phyloP scores from a whole-genome alignment of 2,888 invertebrate genomes.

The Nomada goodeniana region DNA sequence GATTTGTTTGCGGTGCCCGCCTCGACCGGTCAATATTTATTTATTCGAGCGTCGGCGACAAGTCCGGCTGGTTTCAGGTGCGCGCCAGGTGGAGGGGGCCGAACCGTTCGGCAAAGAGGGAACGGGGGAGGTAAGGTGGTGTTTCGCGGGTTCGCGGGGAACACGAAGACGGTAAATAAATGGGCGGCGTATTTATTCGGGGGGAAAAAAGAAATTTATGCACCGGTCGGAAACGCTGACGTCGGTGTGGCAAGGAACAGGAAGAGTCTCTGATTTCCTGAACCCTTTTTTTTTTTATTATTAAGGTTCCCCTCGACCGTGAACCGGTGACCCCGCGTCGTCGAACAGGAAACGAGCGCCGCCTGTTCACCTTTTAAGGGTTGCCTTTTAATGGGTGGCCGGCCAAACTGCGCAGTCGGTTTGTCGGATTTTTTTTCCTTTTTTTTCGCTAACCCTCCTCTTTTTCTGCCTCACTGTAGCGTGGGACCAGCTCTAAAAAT shows the following conservation, averaged over 20 bases:
- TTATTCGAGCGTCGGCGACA: constrained; percentile 74
- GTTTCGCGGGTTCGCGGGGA: constrained; percentile 27
- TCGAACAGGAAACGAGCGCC: constrained; percentile 10
- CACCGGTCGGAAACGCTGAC: constrained; percentile 51
- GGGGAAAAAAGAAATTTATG: constrained; percentile 77
- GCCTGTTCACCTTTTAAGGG: constrained; percentile 39
- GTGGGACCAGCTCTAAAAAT: background rate
- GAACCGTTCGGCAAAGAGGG: background rate
- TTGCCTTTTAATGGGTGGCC: constrained; percentile 23
- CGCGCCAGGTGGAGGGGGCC: background rate
- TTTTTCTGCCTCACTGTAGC: background rate
- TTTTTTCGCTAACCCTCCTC: background rate
- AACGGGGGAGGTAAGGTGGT: background rate
- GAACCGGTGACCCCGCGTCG: constrained; percentile 26
- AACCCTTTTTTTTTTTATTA: constrained; percentile 38
- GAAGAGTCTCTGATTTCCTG: constrained; percentile 40
- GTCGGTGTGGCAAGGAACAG: constrained; percentile 15
- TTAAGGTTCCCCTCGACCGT: constrained; percentile 12
- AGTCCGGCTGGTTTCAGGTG: constrained; percentile 37
- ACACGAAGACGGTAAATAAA: constrained; percentile 73
- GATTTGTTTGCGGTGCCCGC: constrained; percentile 80
- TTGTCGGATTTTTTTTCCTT: background rate
- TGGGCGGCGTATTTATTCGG: constrained; percentile 77
- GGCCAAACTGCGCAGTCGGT: constrained; percentile 19
- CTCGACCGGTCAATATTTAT: constrained; percentile 81